Evolutionary conservation across 2,797 vertebrate genomes (phyloP).

Genomic region (Girardinus metallicus): DNA sequence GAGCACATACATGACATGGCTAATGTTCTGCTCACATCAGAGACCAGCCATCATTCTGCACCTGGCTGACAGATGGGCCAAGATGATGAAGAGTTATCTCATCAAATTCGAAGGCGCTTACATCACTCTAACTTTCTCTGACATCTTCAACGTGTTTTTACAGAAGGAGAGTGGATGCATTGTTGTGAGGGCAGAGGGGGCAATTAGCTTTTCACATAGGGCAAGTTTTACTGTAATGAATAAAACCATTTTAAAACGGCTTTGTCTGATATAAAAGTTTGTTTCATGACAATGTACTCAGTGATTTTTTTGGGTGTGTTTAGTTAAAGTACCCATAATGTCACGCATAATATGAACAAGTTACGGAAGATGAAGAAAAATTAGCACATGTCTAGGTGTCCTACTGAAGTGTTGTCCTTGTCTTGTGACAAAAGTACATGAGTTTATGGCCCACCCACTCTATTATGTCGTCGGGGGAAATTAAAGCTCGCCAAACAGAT

Average conservation of each 20-base stretch:
- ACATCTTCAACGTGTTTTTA: conserved; percentile 6
- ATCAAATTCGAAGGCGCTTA: conserved; percentile 46
- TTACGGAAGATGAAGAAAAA: conserved; percentile 15
- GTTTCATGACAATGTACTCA: background rate
- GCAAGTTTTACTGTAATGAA: background rate
- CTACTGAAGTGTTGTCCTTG: conserved; percentile 30
- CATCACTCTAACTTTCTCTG: conserved; percentile 19
- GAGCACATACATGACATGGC: conserved; percentile 72
- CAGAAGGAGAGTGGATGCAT: conserved; percentile 2
- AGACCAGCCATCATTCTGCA: conserved; percentile 60
- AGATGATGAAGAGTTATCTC: conserved; percentile 48
- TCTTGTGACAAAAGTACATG: conserved; percentile 60
- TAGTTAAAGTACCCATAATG: background rate
- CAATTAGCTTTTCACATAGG: background rate
- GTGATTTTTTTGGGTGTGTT: background rate
- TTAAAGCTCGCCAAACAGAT: conserved; percentile 85
- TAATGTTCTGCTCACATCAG: conserved; percentile 66
- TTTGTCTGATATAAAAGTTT: background rate
- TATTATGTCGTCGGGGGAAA: conserved; percentile 78
- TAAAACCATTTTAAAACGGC: background rate
- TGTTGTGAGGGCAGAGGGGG: background rate
- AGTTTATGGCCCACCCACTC: conserved; percentile 71
- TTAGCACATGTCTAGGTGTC: conserved; percentile 3
- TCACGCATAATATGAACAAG: background rate
- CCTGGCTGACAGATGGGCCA: conserved; percentile 58